These are phyloP conservation scores for Cylindroiulus punctatus DNA, from an alignment of 2,888 invertebrate genomes.

Conservation along the genomic window DNA sequence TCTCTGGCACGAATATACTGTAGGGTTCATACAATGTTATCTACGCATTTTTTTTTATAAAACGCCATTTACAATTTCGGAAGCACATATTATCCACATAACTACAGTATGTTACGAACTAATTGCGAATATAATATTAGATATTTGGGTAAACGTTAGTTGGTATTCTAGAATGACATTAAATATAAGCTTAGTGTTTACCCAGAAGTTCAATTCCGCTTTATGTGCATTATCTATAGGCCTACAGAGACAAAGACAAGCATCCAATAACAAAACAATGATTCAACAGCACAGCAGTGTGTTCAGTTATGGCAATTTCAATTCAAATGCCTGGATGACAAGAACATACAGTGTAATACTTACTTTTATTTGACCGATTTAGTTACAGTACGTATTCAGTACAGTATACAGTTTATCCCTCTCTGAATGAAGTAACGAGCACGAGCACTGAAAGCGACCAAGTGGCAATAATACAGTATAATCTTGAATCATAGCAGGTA, in stretches of 20 bases:
- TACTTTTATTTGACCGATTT: conserved; percentile 10
- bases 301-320: too few species aligned
- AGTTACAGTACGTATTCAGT: background rate
- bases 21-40: background rate
- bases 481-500: too few species aligned
- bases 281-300: background rate
- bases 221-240: background rate
- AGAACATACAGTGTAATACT: background rate
- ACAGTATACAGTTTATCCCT: too few species aligned
- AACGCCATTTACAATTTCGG: conserved; percentile 23
- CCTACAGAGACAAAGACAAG: background rate
- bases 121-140: conserved; percentile 3
- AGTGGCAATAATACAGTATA: too few species aligned
- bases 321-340: background rate
- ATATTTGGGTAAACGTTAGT: background rate
- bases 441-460: too few species aligned
- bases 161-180: conserved; percentile 20
- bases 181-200: background rate
- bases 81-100: too few species aligned
- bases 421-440: too few species aligned
- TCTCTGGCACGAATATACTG: background rate
- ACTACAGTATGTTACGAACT: background rate
- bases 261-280: background rate
- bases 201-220: background rate
- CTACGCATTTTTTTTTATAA: background rate